Evolutionary conservation across 2,797 vertebrate genomes (phyloP).

Genomic region (Myiotriccus ornatus): DNA sequence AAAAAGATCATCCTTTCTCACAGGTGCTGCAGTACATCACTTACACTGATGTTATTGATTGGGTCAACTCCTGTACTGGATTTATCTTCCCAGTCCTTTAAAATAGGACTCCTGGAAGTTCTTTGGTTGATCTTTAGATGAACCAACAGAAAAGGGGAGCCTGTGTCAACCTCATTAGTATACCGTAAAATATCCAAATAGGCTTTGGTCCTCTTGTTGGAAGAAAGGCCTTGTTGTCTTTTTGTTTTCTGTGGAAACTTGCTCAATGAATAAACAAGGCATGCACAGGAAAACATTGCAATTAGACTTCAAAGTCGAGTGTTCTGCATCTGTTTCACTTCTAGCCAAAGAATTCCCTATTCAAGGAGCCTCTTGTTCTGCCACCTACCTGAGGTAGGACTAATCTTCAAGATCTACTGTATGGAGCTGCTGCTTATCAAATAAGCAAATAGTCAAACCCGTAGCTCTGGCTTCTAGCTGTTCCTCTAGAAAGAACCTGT

Average conservation of each 20-base stretch:
- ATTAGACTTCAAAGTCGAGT: conserved; percentile 22
- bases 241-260: not conserved
- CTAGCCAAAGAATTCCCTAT: conserved; percentile 50
- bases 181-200: not conserved
- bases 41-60: not conserved
- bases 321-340: conserved; percentile 52
- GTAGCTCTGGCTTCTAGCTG: conserved; percentile 32
- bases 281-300: not conserved
- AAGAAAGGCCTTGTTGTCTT: not conserved
- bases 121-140: not conserved
- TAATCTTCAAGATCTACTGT: not conserved
- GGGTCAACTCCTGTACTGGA: not conserved
- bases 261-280: not conserved
- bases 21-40: conserved; percentile 77
- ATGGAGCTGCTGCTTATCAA: not conserved
- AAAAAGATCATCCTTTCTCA: conserved; percentile 98
- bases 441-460: not conserved
- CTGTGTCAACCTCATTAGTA: not conserved
- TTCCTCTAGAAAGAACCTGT: conserved; percentile 31
- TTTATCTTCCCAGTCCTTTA: not conserved
- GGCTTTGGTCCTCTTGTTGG: not conserved
- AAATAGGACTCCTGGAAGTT: not conserved
- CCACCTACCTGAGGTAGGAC: conserved; percentile 44
- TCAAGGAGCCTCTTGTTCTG: conserved; percentile 56
- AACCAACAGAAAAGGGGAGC: not conserved